Evolutionary conservation across 1,140 invertebrate species (phyloP), one percentile per base, ranked within the genome.

Genomic region (Leptinotarsa undecemlineata): DNA sequence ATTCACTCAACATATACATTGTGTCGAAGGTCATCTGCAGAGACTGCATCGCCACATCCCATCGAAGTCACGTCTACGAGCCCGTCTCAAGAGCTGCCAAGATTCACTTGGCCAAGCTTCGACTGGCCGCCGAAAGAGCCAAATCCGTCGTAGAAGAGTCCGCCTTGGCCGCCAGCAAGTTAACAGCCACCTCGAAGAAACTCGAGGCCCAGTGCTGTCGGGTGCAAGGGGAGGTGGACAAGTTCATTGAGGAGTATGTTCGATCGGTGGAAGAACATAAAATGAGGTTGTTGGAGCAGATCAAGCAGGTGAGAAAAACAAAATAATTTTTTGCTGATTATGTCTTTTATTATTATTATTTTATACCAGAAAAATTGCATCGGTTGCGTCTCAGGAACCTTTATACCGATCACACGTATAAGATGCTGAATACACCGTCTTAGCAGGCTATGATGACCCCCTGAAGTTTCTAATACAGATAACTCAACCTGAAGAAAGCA

Each of bases 221-320:
- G n/a, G 88, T 91, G 6, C 89, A 91, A 76, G 79, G 80, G 11
- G 90, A 91, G 77, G 88, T 92, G 13, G 88, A 90, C 69, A 80
- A 84, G 6, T 91, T 90, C 84, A 88, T 90, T 71, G 87, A 88
- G 26, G 85, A 87, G 13, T 92, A 92, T 84, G 86, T 88, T 19
- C 84, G 87, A 74, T 90, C 90, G 0, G 83, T 92, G 48, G 89
- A 91, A 68, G 87, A 88, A 14, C 91, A 92, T 83, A 86, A 88
- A 3, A 84, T 86, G 4, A 87, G 87, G 3, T 82, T 91, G 3
- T 82, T 88, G 14, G 79, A 86, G 48, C 88, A 90, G 69, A 77
- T 81, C 23, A 74, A 68, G 17, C 78, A 79, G 57, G 74, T 78
- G 14, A 67, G 61, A 33, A 14, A 15, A 57, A 42, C 11, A 3